Evolutionary conservation across 2,797 vertebrate species (phyloP), one percentile per base, ranked within the genome.

Genomic region (Lepidocolaptes lacrymiger): DNA sequence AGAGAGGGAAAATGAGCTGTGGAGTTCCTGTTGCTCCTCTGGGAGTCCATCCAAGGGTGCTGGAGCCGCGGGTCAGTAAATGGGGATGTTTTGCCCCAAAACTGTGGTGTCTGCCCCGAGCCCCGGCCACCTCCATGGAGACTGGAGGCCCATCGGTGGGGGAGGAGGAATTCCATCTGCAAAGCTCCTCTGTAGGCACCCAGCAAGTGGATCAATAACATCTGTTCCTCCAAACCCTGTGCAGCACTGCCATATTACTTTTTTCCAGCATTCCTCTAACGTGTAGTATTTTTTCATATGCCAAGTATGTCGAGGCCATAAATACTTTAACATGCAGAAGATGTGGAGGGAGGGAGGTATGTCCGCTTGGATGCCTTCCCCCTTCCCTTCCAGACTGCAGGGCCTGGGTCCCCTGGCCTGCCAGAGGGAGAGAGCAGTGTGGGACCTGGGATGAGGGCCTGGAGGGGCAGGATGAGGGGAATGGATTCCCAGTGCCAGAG

Each of bases 181-280:
- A 51, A 21, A 30, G 7, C 44, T 89, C 18, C 43, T n/a, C 63
- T 4, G 10, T 28, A 34, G 80, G 71, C 62, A 49, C 74, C 49
- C 43, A 2, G 80, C 46, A 32, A 6, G 49, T 30, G 15, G 21
- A 30, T 59, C 67, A 12, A 1, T 34, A 62, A 66, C 81, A 69
- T 78, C 91, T 96, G 91, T 46, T 82, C 41, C 84, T 93, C 23
- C 62, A 17, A 19, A 39, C n/a, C 14, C 51, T 10, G 34, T 5
- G 0, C 27, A 26, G 34, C 2, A 0, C 49, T 91, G 81, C 89
- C 36, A 1, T 44, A 55, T 78, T 66, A 15, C 63, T 69, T 92
- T 86, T 89, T 93, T 91, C 87, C 94, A 93, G 81, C 89, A 64
- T 94, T 96, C 85, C 67, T 91, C 84, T 74, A 14, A 27, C 3